Evolutionary conservation across 1,140 invertebrate species (phyloP).

Genomic region (Orchestia grillus): DNA sequence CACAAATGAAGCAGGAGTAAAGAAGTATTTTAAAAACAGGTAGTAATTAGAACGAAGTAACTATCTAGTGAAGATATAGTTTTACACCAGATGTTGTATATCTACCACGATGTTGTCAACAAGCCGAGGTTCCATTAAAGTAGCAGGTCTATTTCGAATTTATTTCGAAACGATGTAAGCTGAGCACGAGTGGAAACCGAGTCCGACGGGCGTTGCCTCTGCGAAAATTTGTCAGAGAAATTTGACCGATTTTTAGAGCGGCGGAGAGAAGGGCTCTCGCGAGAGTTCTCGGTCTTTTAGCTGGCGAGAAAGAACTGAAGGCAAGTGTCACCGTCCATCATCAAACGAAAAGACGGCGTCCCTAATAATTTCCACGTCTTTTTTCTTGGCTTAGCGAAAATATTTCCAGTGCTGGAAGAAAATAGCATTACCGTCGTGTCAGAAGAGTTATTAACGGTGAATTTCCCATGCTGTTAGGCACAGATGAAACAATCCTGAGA

Average conservation of each 20-base stretch:
- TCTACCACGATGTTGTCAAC: background rate
- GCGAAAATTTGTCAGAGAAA: conserved; percentile 24
- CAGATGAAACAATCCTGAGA: background rate
- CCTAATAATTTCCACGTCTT: conserved; percentile 39
- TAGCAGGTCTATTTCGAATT: background rate
- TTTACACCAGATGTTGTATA: background rate
- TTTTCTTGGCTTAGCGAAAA: background rate
- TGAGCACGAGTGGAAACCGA: background rate
- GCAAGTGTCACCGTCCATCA: conserved; percentile 52
- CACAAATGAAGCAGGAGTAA: too few species aligned
- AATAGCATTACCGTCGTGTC: background rate
- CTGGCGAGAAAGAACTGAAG: conserved; percentile 40
- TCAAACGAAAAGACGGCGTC: conserved; percentile 29
- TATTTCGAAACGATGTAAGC: background rate
- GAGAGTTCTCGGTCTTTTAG: conserved; percentile 39
- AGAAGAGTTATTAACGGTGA: background rate
- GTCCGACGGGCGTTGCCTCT: background rate
- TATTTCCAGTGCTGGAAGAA: background rate
- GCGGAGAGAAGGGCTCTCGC: background rate
- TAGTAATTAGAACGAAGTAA: background rate
- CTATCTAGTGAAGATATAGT: background rate
- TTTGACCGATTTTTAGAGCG: conserved; percentile 15
- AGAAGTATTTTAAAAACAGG: too few species aligned
- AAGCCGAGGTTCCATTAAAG: background rate
- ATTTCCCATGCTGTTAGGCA: background rate